A percentile compares a stretch with the other conserved stretches of the same genome.
Conservation (phyloP, 1,140 invertebrate genomes). For the Reticulitermes speratus region DNA sequence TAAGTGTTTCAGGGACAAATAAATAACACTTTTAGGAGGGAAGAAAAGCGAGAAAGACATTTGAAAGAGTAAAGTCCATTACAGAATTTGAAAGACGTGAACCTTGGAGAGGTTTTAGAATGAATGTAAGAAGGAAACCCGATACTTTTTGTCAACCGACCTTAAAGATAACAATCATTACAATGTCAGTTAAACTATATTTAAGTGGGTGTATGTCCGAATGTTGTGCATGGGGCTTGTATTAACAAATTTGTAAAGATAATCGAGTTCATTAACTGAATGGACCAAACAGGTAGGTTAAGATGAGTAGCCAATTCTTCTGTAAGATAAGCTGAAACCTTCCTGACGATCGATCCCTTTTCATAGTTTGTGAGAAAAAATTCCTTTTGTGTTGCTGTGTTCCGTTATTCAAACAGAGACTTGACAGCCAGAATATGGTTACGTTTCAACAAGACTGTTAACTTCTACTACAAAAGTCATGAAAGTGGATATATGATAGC, state of each 20-base stretch:
- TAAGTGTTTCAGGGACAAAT: background rate
- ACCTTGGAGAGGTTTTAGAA: background rate
- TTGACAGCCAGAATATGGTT: too few relatives aligned
- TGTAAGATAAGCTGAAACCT: background rate
- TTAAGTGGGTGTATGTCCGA: too few relatives aligned
- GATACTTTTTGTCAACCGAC: background rate
- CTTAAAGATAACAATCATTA: too few relatives aligned
- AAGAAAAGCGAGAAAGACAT: background rate
- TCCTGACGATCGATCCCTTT: background rate
- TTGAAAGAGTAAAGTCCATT: background rate
- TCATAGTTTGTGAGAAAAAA: background rate
- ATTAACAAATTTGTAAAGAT: background rate
- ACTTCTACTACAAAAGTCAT: too few relatives aligned
- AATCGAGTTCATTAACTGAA: background rate
- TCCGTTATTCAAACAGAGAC: background rate
- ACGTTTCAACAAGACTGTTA: too few relatives aligned
- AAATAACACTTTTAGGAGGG: background rate
- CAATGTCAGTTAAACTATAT: too few relatives aligned
- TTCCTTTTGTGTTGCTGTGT: background rate
- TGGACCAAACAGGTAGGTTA: background rate
- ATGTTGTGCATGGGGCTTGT: background rate
- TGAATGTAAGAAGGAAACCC: background rate
- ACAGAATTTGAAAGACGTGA: background rate
- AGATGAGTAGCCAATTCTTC: too few relatives aligned
- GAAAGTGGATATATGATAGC: too few relatives aligned